Evolutionary conservation across 2,797 vertebrate species (phyloP), one percentile per base, ranked within the genome.

Genomic region (Echeneis naucrates): DNA sequence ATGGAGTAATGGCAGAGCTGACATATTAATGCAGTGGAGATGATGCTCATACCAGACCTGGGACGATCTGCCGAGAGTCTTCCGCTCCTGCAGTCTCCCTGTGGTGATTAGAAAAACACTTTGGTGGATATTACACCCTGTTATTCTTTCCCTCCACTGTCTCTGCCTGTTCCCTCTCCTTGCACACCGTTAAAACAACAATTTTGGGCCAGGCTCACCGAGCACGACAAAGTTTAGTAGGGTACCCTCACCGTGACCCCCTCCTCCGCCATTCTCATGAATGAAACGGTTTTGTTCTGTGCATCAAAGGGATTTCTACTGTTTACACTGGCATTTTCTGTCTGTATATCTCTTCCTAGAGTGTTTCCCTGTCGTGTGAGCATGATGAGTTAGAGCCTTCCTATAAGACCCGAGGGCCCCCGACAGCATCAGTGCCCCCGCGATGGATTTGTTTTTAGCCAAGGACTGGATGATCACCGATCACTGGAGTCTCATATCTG

Each of bases 61-160:
- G 70, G 83, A 75, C 59, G 68, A 74, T 86, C 83, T 84, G 67
- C 77, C 76, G 83, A 86, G 72, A 74, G 67, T 83, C 89, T 87
- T 93, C 90, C 72, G 77, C 82, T 84, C 73, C 76, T 67, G 57
- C 60, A 50, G 80, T 24, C 73, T 92, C 91, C 91, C 92, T 77
- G 80, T 23, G 81, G 89, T 84, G 89, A 89, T 88, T 90, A 88
- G 81, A 89, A 92, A 92, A 93, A 94, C 89, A 93, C 88, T 88
- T 85, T 68, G 75, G 82, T 90, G 86, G 76, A 89, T 87, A 89
- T 91, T 84, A 89, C 81, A 83, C 85, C 80, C 72, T 92, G 89
- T 93, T 92, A 87, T 93, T 92, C 86, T 90, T 91, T 86, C 78
- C 86, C 68, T 90, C 77, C 35, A 30, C 80, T 83, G 84, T 88